A percentile compares a stretch with the other conserved stretches of the same genome.
phyloP scores from a whole-genome alignment of 2,797 vertebrate genomes.

The Sphaeramia orbicularis region DNA sequence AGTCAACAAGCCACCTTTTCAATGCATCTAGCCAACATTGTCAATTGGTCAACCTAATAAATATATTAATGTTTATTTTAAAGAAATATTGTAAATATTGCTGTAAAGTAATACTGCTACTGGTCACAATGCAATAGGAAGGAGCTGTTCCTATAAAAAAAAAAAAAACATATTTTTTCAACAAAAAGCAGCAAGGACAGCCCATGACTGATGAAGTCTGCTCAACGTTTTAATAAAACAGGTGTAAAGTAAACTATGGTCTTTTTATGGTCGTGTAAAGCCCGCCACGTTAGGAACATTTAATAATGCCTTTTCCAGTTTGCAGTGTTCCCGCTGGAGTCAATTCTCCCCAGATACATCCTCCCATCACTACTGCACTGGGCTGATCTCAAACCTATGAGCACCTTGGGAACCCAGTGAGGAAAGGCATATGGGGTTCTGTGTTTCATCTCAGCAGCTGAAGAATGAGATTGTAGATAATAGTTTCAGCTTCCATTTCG shows the following conservation, averaged over 20 bases:
- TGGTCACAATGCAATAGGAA: no score
- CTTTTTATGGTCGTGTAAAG: conserved; percentile 44
- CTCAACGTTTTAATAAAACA: conserved; percentile 21
- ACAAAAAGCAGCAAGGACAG: background rate
- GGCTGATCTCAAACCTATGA: conserved; percentile 66
- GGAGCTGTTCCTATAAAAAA: background rate
- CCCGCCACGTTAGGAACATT: conserved; percentile 50
- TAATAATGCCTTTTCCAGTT: conserved; percentile 59
- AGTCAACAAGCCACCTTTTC: no score
- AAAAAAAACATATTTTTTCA: background rate
- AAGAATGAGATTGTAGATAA: conserved; percentile 70
- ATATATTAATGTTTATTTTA: no score
- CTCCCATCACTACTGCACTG: conserved; percentile 52
- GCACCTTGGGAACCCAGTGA: conserved; percentile 53
- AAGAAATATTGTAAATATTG: no score
- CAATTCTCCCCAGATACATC: conserved; percentile 51
- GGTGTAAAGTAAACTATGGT: conserved; percentile 49
- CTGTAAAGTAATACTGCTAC: no score
- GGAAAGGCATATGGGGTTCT: conserved; percentile 39
- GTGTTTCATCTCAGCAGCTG: conserved; percentile 66
- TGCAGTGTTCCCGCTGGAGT: conserved; percentile 57
- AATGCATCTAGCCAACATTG: no score
- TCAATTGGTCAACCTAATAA: no score
- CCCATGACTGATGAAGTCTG: conserved; percentile 14
- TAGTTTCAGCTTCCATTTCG: conserved; percentile 60